Evolutionary conservation across 2,797 vertebrate genomes (phyloP).

Genomic region (Rallus crepitans): DNA sequence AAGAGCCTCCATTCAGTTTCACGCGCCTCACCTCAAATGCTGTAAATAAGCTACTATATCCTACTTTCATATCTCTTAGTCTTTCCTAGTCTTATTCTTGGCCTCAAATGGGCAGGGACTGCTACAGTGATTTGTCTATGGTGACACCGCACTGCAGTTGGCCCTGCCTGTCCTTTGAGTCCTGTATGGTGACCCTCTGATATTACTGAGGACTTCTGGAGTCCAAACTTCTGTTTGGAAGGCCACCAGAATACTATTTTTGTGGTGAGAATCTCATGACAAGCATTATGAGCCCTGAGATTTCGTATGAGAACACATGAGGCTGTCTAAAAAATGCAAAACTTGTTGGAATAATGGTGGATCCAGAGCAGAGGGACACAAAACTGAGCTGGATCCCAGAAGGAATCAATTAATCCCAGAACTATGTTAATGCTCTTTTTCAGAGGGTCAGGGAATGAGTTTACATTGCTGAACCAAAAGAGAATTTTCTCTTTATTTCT

Average conservation of each 20-base stretch:
- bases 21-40: neutral
- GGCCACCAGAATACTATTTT: neutral
- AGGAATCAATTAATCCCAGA: neutral
- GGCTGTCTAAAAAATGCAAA: neutral
- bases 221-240: neutral
- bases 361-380: neutral
- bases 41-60: neutral
- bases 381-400: neutral
- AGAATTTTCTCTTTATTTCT: neutral
- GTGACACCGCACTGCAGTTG: neutral
- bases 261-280: neutral
- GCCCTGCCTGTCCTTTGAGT: neutral
- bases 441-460: neutral
- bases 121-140: neutral
- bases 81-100: neutral
- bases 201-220: neutral
- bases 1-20: neutral
- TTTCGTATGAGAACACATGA: neutral
- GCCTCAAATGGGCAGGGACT: neutral
- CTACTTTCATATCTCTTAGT: neutral
- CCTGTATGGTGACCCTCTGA: neutral
- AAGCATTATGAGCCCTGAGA: neutral
- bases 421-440: neutral
- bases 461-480: neutral
- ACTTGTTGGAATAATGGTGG: neutral